Evolutionary conservation across 2,888 invertebrate species (phyloP), one percentile per base, ranked within the genome.

Genomic region (Tridacna gigas): DNA sequence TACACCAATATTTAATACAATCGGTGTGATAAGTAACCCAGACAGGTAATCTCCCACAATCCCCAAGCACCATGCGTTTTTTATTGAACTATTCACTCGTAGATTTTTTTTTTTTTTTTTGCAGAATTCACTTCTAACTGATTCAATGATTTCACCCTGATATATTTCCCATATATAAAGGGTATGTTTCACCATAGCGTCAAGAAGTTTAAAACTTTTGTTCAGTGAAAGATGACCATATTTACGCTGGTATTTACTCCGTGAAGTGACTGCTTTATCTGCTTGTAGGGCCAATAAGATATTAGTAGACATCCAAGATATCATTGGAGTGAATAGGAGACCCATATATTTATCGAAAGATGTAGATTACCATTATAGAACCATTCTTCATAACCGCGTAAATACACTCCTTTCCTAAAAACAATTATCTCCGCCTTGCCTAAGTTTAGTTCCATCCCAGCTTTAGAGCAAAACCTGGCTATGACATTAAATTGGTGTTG

Each of bases 1-100:
- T 79, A 61, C 69, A 56, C 79, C 79, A 79, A 22, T 79, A 74
- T 65, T 74, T 79, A 3, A 79, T 51, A n/a, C n/a, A 45, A 13
- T 56, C 67, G 20, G 37, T 22, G 26, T 63, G 48, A 65, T 79
- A 79, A 22, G 26, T 37, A 56, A 51, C 48, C 45, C 48, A 79
- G 9, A 74, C 18, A 5, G 66, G 74, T 13, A 74, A 26, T 28
- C 63, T 79, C 9, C 74, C 79, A 73, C 47, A 61, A 25, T 73
- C 73, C 5, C 73, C 63, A 25, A 51, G n/a, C 13, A 47, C 13
- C n/a, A 71, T 45, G 25, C 20, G n/a, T 56, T 74, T 60, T 74
- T 74, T 60, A n/a, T 28, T 20, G 56, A 60, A 56, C 20, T 74
- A 60, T 51, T 74, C 1, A 60, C 56, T 18, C 74, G 60, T 28